Evolutionary conservation across 2,113 vertebrate species (phyloP), one percentile per base, ranked within the genome.

Genomic region (Cynoglossus semilaevis): DNA sequence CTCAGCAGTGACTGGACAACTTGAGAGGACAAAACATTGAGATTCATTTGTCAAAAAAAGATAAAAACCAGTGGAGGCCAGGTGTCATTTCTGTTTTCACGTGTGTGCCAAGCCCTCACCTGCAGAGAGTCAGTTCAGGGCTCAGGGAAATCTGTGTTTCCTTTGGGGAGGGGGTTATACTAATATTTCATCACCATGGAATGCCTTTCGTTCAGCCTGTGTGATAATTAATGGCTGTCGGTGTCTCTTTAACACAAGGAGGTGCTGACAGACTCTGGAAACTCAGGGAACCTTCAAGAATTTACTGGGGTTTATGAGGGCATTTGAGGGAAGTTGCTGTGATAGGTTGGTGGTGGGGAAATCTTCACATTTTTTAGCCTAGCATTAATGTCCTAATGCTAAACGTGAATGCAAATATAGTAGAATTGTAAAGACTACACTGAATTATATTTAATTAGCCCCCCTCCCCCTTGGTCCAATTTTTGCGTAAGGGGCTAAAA

Each of bases 161-260:
- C 13, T 11, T 17, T 14, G 53, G 2, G 42, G 2, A 18, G 15
- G 18, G 7, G 57, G 9, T 8, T 15, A 10, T 40, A 0, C 18
- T 4, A n/a, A 70, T 67, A 72, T 75, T 62, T 72, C 57, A 65
- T 45, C 47, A 54, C 22, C 15, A 52, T 79, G 77, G 79, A 81
- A 90, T 85, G 80, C 77, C 83, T 78, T 80, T 72, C 60, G 80
- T 90, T 87, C 85, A 79, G 78, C 79, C 76, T 50, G 53, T 45
- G 70, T 82, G 82, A 89, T 89, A 89, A 91, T 90, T 88, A 87
- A 91, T 86, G 79, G 81, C 70, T 86, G 86, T 87, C 83, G 80
- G 83, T 72, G 9, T 79, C 48, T 82, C 72, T 83, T 89, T 86
- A 86, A 75, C 47, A 2, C 71, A 87, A 90, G 85, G 81, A 83